These are phyloP conservation scores for Morone chrysops DNA, from an alignment of 2,113 vertebrate species.

Conservation along the genomic window DNA sequence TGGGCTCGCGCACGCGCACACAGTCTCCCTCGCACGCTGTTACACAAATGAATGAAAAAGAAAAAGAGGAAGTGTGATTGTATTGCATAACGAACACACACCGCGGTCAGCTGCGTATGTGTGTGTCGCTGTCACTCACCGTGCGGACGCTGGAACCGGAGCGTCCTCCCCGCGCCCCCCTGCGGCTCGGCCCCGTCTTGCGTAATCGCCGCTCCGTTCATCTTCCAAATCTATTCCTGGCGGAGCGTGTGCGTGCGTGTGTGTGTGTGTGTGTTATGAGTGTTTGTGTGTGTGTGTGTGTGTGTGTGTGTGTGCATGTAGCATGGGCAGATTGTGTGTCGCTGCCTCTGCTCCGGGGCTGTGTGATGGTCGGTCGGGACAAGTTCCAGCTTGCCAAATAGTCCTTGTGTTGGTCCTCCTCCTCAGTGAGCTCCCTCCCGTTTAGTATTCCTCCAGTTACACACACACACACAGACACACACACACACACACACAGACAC, in stretches of 20 bases:
- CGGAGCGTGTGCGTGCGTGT: background rate
- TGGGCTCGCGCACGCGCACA: conserved; percentile 13
- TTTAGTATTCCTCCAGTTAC: conserved; percentile 12
- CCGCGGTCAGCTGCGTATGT: background rate
- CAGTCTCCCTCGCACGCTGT: too few species aligned
- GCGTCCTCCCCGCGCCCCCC: conserved; percentile 36
- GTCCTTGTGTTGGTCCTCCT: background rate
- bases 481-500: conserved; percentile 17
- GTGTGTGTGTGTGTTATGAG: too few species aligned
- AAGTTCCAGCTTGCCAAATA: background rate
- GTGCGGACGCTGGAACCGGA: conserved; percentile 72
- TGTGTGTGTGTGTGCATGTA: background rate
- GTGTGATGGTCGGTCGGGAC: conserved; percentile 8
- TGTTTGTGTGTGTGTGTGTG: background rate
- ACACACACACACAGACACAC: background rate
- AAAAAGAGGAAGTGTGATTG: background rate
- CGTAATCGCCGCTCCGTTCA: conserved; percentile 54
- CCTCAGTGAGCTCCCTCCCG: background rate
- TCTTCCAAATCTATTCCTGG: conserved; percentile 51
- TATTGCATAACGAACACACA: background rate
- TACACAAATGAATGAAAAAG: background rate
- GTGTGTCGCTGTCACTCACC: conserved; percentile 60
- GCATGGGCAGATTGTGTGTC: background rate
- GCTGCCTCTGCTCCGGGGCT: background rate
- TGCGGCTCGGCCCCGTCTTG: conserved; percentile 29